These are phyloP conservation scores for Ceyx cyanopectus DNA, from an alignment of 2,113 vertebrate species.

Conservation along the genomic window DNA sequence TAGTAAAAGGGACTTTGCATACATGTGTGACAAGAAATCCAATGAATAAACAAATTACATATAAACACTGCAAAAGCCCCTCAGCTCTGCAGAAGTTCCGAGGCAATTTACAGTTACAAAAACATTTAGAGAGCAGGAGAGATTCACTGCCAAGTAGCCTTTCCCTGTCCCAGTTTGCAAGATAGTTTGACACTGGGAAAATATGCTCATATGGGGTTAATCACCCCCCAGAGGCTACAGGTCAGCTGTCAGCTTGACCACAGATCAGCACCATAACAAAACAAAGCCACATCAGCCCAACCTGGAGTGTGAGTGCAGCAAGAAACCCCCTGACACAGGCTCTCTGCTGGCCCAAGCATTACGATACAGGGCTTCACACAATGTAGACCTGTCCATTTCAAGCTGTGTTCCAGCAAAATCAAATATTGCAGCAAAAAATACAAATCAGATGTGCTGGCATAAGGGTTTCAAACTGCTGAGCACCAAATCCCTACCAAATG, in stretches of 20 bases:
- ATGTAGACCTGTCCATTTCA: not conserved
- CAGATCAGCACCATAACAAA: not conserved
- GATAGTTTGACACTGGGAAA: not conserved
- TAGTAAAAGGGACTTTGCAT: slow-evolving; percentile 31
- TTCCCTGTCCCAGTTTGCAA: not conserved
- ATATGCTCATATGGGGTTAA: not conserved
- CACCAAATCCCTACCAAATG: not conserved
- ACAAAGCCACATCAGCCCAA: not conserved
- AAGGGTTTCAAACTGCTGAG: not conserved
- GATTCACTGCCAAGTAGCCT: not conserved
- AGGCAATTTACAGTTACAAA: not conserved
- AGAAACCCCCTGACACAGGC: not conserved
- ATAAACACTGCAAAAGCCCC: not conserved
- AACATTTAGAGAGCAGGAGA: not conserved
- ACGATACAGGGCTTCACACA: not conserved
- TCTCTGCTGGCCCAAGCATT: not conserved
- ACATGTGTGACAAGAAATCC: slow-evolving; percentile 11
- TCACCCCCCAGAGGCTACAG: not conserved
- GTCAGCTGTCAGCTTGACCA: not conserved
- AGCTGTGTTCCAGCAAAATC: not conserved
- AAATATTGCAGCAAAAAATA: not conserved
- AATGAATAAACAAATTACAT: slow-evolving; percentile 33
- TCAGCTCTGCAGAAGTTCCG: not conserved
- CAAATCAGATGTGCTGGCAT: not conserved
- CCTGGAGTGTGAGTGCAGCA: not conserved